Conservation (phyloP, 2,113 vertebrate species). For the Sinocyclocheilus anophthalmus region DNA sequence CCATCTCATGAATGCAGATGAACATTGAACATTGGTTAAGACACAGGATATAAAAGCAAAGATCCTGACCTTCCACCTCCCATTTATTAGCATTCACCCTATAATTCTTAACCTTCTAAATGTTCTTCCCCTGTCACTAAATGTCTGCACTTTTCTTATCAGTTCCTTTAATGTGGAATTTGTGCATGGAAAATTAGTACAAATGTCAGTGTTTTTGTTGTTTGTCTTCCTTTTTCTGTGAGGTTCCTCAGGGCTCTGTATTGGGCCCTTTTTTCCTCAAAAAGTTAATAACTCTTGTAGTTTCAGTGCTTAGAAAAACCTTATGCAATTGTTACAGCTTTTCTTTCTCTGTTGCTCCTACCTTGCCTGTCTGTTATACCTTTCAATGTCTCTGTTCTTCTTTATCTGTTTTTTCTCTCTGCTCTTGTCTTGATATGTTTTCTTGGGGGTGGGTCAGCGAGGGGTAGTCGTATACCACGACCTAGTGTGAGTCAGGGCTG, state of each 20-base stretch:
- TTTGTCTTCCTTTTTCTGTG: background rate
- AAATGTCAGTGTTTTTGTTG: background rate
- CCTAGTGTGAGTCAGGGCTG: slow-evolving; percentile 99
- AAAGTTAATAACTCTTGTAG: background rate
- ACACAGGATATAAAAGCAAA: background rate
- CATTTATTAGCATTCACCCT: background rate
- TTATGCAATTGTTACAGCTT: slow-evolving; percentile 61
- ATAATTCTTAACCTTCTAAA: background rate
- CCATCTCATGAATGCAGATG: slow-evolving; percentile 43
- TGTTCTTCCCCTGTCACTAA: background rate
- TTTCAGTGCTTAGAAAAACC: background rate
- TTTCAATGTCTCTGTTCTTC: slow-evolving; percentile 63
- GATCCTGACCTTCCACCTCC: slow-evolving; percentile 23
- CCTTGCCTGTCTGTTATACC: slow-evolving; percentile 54
- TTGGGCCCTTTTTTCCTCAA: background rate
- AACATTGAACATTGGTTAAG: background rate
- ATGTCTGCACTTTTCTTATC: slow-evolving; percentile 6
- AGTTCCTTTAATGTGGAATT: slow-evolving; percentile 3
- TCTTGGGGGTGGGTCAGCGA: slow-evolving; percentile 78
- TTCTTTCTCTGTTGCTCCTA: slow-evolving; percentile 61
- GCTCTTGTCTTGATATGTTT: slow-evolving; percentile 65
- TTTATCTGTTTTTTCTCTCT: slow-evolving; percentile 57
- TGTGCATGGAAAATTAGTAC: slow-evolving; percentile 3
- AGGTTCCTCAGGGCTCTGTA: background rate
- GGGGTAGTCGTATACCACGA: slow-evolving; percentile 96